Base-by-base conservation (phyloP, 1,140 invertebrate species). In the Sycophaga agraensis region DNA sequence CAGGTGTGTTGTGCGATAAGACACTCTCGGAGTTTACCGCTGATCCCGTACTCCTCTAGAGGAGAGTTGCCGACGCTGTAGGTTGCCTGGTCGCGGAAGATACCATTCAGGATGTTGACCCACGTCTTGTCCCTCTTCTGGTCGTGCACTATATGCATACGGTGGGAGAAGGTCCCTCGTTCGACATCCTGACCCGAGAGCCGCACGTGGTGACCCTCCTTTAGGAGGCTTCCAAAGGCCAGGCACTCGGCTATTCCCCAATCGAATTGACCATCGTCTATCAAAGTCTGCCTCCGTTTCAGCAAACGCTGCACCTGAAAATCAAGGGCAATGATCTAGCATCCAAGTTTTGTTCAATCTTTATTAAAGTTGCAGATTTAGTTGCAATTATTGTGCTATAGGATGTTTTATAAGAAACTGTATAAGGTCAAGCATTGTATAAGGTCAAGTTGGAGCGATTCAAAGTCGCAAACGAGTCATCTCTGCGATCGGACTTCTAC, bases 181-280 rank as follows among this genome's bases (percentile, higher is more conserved):
- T 95, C 92, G 0, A 93, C 91, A 74, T 96, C 93, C 74, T 96
- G 89, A 1, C 94, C 93, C 65, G 89, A 90, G 1, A 95, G 78
- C 48, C 85, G 72, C 7, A 87, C 83, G 59, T 83, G 83, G 45
- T 83, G 77, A 2, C 82, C 80, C 53, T 84, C 89, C 67, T 88
- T 84, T 66, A 90, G 66, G 72, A 89, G 68, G 70, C 89, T 89
- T n/a, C 89, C 90, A 73, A 91, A 92, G 2, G 92, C 92, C 31
- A 96, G 76, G 3, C 89, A 87, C 74, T 97, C 94, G 11, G 85
- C 92, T 68, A 94, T 83, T 0, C 91, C 89, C 93, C 93, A 97
- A 77, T 97, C 93, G 2, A 88, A 82, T 19, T 80, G 77, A 0
- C 87, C 81, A 3, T 85, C 79, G 39, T 87, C 80, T 0, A 86